Evolutionary conservation across 2,797 vertebrate species (phyloP).

Genomic region (Melanotaenia trifasciata): DNA sequence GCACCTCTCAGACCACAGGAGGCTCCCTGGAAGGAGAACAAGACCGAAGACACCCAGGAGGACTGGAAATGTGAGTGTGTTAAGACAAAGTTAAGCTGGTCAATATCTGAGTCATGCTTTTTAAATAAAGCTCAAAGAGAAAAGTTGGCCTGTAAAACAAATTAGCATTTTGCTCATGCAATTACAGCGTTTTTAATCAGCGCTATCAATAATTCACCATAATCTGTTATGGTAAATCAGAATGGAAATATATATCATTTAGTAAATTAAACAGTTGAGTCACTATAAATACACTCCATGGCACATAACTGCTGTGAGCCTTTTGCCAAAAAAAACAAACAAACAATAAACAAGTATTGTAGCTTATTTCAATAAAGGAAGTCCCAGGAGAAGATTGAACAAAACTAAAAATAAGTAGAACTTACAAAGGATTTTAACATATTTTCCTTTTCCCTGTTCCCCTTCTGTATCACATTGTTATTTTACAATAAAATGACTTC

Average conservation of each 20-base stretch:
- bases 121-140: constrained; percentile 5
- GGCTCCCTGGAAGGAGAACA: constrained; percentile 84
- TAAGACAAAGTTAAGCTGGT: background rate
- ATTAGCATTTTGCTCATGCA: constrained; percentile 1
- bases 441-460: too few species aligned
- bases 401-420: too few species aligned
- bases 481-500: background rate
- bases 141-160: background rate
- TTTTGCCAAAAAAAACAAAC: background rate
- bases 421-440: too few species aligned
- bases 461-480: background rate
- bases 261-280: background rate
- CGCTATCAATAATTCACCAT: background rate
- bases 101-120: constrained; percentile 1
- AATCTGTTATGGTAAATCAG: background rate
- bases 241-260: background rate
- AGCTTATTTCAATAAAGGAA: too few species aligned
- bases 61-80: constrained; percentile 86
- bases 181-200: background rate
- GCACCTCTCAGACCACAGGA: constrained; percentile 78
- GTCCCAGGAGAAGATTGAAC: too few species aligned
- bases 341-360: too few species aligned
- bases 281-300: background rate
- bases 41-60: constrained; percentile 70
- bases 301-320: background rate